Conservation (phyloP, 2,797 vertebrate genomes). For the Calcarius lapponicus region DNA sequence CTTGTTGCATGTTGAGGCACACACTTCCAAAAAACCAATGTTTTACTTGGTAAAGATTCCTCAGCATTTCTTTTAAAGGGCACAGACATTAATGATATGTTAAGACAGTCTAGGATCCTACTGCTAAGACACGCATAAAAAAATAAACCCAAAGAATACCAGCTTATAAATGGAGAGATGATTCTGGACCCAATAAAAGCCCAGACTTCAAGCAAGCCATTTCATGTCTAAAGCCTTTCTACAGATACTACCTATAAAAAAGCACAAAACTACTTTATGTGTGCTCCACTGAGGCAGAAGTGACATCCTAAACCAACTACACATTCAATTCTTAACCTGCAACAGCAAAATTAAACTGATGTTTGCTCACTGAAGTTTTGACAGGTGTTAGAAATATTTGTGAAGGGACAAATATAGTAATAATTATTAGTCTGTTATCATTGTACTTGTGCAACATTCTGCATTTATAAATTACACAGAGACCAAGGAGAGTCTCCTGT, state of each 20-base stretch:
- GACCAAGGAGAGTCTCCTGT: neutral
- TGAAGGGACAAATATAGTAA: neutral
- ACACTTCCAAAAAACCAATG: neutral
- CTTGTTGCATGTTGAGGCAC: neutral
- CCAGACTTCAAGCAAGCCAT: neutral
- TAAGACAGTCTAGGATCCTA: neutral
- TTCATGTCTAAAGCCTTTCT: neutral
- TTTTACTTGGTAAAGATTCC: neutral
- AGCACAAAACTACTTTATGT: neutral
- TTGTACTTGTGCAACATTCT: neutral
- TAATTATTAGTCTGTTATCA: neutral
- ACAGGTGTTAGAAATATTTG: neutral
- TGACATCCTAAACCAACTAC: neutral
- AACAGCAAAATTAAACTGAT: neutral
- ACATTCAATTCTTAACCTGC: neutral
- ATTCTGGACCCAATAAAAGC: neutral
- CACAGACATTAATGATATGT: neutral
- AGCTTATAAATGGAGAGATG: neutral
- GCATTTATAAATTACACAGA: neutral
- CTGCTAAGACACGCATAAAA: neutral
- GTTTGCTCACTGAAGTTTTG: neutral
- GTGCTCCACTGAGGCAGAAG: neutral
- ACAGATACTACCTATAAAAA: neutral
- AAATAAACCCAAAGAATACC: neutral
- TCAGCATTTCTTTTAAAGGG: neutral